Evolutionary conservation across 2,888 invertebrate species (phyloP), one percentile per base, ranked within the genome.

Genomic region (Melieria picta): DNA sequence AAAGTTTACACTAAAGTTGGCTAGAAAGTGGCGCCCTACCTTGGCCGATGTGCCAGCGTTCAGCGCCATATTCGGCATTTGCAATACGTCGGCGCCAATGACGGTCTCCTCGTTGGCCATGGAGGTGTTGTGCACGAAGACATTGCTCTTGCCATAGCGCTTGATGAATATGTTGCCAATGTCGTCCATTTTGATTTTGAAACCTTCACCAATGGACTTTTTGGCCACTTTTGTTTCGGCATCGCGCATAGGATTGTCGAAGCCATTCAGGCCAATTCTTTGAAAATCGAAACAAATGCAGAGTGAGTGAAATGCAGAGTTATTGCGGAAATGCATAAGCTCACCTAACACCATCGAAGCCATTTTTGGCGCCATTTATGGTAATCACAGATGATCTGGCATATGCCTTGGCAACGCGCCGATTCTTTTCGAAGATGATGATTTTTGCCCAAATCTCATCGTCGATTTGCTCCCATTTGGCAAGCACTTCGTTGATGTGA

Each of bases 391-490:
- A 96, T 74, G 97, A 96, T 71, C 98, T 90, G 75, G 98, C 96
- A 87, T 99, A 98, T 5, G 98, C 98, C 88, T 99, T 99, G 76
- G 98, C 98, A 68, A 99, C 96, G 79, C 98, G 91, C 79, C 96
- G 90, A 86, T 97, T 97, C 85, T 95, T 91, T 87, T 99, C 98
- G 87, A 99, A 93, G 75, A 98, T 96, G 84, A 98, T 96, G 76
- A 99, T 93, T 90, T 99, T 99, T 75, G 97, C 97, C 99, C 99
- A 99, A 81, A 98, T 98, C 88, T 97, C 98, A 85, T 98, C 97
- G 85, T 98, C 98, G 80, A 98, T 96, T 88, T 96, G 94, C 80
- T 94, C 94, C 94, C 98, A 97, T 89, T 98, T 98, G 87, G 95
- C 93, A 82, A 97, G 88, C 65, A 98, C 97, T 89, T 98, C 98